phyloP scores from a whole-genome alignment of 1,140 invertebrate species.

The Lysiphlebus fabarum region DNA sequence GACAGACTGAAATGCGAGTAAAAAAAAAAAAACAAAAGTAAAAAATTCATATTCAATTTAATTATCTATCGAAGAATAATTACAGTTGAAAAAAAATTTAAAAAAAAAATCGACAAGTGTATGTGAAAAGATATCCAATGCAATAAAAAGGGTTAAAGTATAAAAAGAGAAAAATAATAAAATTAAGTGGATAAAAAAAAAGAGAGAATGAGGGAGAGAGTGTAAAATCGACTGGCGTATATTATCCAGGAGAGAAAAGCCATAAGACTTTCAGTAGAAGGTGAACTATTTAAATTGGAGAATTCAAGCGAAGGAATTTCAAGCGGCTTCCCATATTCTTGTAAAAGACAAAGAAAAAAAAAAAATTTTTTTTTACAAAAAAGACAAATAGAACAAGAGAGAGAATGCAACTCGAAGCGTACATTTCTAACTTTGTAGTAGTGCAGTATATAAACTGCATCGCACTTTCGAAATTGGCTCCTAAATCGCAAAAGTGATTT shows the following conservation, averaged over 20 bases:
- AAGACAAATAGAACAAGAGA: too few species aligned
- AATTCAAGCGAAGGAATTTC: constrained; percentile 32
- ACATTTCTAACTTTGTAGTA: constrained; percentile 15
- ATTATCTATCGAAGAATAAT: too few species aligned
- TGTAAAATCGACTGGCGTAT: constrained; percentile 19
- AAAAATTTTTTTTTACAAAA: too few species aligned
- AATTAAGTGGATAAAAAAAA: constrained; percentile 26
- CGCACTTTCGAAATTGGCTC: constrained; percentile 31
- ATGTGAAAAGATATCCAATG: too few species aligned
- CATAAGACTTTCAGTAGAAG: constrained; percentile 8
- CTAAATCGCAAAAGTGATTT: constrained; percentile 30
- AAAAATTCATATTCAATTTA: too few species aligned
- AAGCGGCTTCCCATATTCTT: constrained; percentile 25
- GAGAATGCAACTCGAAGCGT: too few species aligned
- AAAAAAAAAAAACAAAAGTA: too few species aligned
- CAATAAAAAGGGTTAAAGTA: too few species aligned
- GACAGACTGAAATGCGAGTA: too few species aligned
- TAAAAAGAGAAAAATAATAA: neutral
- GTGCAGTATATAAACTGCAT: constrained; percentile 15
- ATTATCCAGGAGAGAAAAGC: constrained; percentile 17
- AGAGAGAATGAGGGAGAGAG: constrained; percentile 18
- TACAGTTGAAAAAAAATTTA: too few species aligned
- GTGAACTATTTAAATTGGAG: constrained; percentile 45
- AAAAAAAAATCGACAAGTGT: too few species aligned
- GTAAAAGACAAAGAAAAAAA: neutral